Evolutionary conservation across 2,888 invertebrate genomes (phyloP).

Genomic region (Marasmarcha lunaedactyla): DNA sequence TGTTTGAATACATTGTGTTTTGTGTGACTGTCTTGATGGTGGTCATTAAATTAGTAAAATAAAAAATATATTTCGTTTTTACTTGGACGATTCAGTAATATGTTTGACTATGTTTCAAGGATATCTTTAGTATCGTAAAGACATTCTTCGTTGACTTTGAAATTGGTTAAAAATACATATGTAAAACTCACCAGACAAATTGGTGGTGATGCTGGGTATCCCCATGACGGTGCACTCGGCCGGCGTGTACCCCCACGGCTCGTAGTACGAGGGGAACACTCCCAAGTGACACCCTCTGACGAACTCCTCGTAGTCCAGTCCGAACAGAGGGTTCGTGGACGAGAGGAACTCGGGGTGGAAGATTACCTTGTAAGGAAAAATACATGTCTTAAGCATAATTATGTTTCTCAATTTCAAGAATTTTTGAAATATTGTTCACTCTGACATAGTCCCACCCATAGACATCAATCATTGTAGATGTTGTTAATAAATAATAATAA

Average conservation of each 20-base stretch:
- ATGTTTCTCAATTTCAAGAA: slow-evolving; percentile 2
- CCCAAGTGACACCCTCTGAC: slow-evolving; percentile 98
- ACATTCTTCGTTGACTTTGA: too few relatives aligned
- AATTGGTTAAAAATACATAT: too few relatives aligned
- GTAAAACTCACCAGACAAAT: slow-evolving; percentile 87
- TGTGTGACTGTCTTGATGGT: too few relatives aligned
- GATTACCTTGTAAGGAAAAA: slow-evolving; percentile 75
- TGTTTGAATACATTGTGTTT: too few relatives aligned
- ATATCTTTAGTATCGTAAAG: too few relatives aligned
- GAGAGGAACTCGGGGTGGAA: slow-evolving; percentile 99
- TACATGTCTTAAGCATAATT: background rate
- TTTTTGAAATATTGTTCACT: background rate
- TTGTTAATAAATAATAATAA: too few relatives aligned
- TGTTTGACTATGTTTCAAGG: too few relatives aligned
- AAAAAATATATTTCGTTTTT: too few relatives aligned
- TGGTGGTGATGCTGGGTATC: slow-evolving; percentile 97
- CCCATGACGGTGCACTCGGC: slow-evolving; percentile 99
- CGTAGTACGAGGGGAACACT: slow-evolving; percentile 99
- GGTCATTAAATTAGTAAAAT: too few relatives aligned
- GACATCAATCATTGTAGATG: too few relatives aligned
- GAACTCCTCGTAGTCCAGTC: slow-evolving; percentile 98
- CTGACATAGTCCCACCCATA: background rate
- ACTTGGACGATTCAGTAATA: too few relatives aligned
- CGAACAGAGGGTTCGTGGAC: slow-evolving; percentile 97
- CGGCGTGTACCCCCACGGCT: slow-evolving; percentile 99